Conservation (phyloP, 2,113 vertebrate species). For the Ameiurus melas region DNA sequence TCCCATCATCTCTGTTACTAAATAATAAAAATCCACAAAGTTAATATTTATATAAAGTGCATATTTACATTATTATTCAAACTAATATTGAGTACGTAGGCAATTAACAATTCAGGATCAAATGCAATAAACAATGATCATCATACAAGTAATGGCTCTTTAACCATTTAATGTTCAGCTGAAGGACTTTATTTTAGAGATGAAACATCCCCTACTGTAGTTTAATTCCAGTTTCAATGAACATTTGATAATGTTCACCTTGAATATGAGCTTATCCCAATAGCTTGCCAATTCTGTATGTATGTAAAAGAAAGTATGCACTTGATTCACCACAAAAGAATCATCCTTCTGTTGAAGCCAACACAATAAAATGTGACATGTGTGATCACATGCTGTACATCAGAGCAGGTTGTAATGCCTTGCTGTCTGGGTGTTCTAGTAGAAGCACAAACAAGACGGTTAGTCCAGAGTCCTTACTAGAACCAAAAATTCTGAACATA, state of each 20-base stretch:
- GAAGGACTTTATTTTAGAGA: background rate
- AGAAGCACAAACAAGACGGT: background rate
- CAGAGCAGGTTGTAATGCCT: background rate
- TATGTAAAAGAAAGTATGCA: background rate
- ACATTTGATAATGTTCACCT: background rate
- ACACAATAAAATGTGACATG: background rate
- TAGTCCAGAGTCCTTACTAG: background rate
- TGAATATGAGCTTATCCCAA: background rate
- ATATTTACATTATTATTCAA: constrained; percentile 29
- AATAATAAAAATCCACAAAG: background rate
- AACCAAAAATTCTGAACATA: background rate
- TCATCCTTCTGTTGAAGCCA: background rate
- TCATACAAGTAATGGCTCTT: background rate
- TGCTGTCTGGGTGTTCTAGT: background rate
- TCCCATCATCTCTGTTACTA: background rate
- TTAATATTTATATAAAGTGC: constrained; percentile 8
- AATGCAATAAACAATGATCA: background rate
- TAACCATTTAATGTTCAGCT: background rate
- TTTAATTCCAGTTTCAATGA: background rate
- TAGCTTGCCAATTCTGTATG: background rate
- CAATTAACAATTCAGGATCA: background rate
- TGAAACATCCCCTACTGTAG: background rate
- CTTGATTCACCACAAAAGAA: background rate
- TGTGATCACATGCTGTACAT: background rate
- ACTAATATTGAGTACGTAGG: background rate